Base-by-base conservation (phyloP, 2,113 vertebrate species). In the Halichoerus grypus region DNA sequence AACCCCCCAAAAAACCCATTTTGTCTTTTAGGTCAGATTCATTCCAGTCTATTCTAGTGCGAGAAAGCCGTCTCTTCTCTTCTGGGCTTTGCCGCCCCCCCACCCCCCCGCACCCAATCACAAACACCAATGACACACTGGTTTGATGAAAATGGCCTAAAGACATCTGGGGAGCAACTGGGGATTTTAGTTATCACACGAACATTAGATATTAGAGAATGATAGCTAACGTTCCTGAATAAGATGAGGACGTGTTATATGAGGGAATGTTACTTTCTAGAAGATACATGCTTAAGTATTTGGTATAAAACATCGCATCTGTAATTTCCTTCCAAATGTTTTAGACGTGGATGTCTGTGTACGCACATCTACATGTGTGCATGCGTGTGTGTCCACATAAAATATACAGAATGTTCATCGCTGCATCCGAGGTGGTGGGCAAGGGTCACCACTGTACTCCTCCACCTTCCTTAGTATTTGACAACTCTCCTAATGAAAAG, bases 111-210 rank as follows among this genome's bases (percentile, higher is more conserved):
- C 92, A 72, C 24, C 55, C 39, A 84, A 72, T n/a, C 24, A 65
- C 33, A 87, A 95, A 91, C 28, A 61, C 13, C 65, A 55, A 61
- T 83, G 71, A 53, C 71, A 26, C 22, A 46, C 10, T 53, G 69
- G 24, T 61, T 82, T 90, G 14, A 61, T 82, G 95, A 84, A 97
- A 96, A 93, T 55, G 63, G 63, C 57, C 77, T 65, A 76, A 65
- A 80, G 46, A 93, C 3, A 91, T n/a, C 86, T 26, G 33, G 55
- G 33, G 49, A 63, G 90, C 11, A 88, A 92, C 1, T 33, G 33
- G 53, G 24, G 14, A 83, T 39, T 88, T 33, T 51, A 2, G 67
- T 55, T 74, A 80, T 10, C 21, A 86, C 95, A 87, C 76, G 11
- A 80, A 4, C 21, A 63, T 59, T 65, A 91, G 9, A 19, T 55